Conservation (phyloP, 2,797 vertebrate species). For the Myotis daubentonii region DNA sequence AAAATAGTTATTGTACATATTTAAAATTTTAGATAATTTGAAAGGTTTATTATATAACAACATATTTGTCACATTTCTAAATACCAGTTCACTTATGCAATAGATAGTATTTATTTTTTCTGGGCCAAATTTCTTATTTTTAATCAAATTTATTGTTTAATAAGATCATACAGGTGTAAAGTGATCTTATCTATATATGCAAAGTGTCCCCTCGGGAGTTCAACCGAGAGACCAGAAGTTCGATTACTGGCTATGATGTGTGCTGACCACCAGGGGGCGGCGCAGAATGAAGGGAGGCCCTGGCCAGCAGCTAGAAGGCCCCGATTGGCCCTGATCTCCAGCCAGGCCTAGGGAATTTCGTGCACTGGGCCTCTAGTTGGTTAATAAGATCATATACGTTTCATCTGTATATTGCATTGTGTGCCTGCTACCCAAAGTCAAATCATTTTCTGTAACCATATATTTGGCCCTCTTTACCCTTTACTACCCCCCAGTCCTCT, state of each 20-base stretch:
- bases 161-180: neutral
- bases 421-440: neutral
- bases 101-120: neutral
- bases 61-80: slow-evolving; percentile 22
- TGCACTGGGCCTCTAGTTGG: neutral
- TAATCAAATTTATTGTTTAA: neutral
- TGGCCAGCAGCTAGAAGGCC: no score
- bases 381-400: neutral
- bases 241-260: no score
- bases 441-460: neutral
- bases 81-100: neutral
- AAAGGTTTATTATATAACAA: neutral
- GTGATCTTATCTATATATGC: neutral
- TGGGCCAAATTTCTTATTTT: neutral
- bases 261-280: no score
- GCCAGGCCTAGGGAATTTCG: no score
- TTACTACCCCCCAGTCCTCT: neutral
- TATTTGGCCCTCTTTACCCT: neutral
- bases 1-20: neutral
- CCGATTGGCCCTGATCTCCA: no score
- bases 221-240: no score
- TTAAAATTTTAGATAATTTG: slow-evolving; percentile 8
- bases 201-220: no score
- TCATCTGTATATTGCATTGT: neutral
- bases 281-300: no score